Evolutionary conservation across 1,140 invertebrate genomes (phyloP), one percentile per base, ranked within the genome.

Genomic region (Brachionus manjavacas): DNA sequence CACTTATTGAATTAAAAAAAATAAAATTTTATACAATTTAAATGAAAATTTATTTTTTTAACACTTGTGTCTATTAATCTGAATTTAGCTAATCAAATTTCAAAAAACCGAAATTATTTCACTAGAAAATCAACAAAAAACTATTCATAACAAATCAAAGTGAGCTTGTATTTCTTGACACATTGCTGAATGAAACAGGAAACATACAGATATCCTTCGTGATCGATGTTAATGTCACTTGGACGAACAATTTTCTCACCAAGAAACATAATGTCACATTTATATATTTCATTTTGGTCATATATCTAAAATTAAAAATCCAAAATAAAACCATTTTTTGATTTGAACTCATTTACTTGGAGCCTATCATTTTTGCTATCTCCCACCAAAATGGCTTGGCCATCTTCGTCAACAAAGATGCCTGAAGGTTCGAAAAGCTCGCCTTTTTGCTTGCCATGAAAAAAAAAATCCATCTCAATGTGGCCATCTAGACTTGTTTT

Each of bases 311-410:
- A 16, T 72, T n/a, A 41, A 14, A 76, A 25, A 46, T 76, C 4
- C 7, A 43, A 2, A 12, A 43, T 1, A 76, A 49, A 76, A 49
- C 25, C 7, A 23, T 46, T 46, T 23, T 23, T 25, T 46, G 8
- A 76, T 16, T 68, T 11, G 9, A 6, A 68, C 14, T 23, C 12
- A 68, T 11, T 12, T 76, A 76, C 72, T 64, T 81, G 79, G 60
- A 81, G 31, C 52, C 79, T 60, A 55, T 81, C 79, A 60, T 81
- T 81, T 81, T 60, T 60, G 52, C 79, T 81, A 46, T 81, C 79
- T 3, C 79, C 79, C 12, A 81, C 23, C 14, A 81, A 39, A 16
- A 81, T 64, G 20, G 79, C 49, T 46, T 60, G 46, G 14, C 79
- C 79, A 23, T 81, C 79, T 43, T 60, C 35, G 11, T 81, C 79